Base-by-base conservation (phyloP, 2,888 invertebrate species). In the Drosophila suboccidentalis region DNA sequence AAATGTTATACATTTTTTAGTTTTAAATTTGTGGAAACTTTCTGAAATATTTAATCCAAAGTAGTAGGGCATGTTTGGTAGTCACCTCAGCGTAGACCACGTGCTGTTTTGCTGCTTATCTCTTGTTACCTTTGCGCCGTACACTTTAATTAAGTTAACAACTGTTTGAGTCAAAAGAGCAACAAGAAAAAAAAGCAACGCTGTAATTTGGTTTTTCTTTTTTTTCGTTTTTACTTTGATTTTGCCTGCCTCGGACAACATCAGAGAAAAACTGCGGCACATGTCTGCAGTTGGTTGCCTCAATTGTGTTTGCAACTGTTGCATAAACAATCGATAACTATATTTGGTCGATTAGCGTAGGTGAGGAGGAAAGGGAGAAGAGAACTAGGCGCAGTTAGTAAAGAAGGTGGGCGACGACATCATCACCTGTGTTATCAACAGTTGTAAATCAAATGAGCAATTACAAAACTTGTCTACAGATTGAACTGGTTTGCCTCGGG, bases 121-220 rank as follows among this genome's bases (percentile, higher is more conserved):
- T 67, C 62, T 60, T 49, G 66, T 76, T 71, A 55, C 73, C 61
- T 72, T 73, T 74, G 58, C 43, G 59, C 75, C 49, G 59, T 71
- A 57, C 74, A 72, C 81, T 85, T 79, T 85, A 87, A 87, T 83
- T 86, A 87, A 81, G 79, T 83, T 87, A 86, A 81, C 83, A 85
- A 85, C 75, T 71, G 83, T 78, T 78, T 70, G 65, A 54, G 46
- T 53, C 72, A 61, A 60, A 65, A 63, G 62, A 62, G 69, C 67
- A 75, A 69, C 68, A 70, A 66, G 58, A 54, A 57, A 53, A 57
- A 53, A 29, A 29, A 60, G 50, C 49, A 68, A 68, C 54, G 64
- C 44, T 55, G 70, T 61, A 71, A 70, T 83, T 83, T 72, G 55
- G 53, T 44, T 65, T 80, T 82, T 70, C 64, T 50, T 47, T 65